Conservation (phyloP, 2,888 invertebrate genomes). For the Philereme vetulata region DNA sequence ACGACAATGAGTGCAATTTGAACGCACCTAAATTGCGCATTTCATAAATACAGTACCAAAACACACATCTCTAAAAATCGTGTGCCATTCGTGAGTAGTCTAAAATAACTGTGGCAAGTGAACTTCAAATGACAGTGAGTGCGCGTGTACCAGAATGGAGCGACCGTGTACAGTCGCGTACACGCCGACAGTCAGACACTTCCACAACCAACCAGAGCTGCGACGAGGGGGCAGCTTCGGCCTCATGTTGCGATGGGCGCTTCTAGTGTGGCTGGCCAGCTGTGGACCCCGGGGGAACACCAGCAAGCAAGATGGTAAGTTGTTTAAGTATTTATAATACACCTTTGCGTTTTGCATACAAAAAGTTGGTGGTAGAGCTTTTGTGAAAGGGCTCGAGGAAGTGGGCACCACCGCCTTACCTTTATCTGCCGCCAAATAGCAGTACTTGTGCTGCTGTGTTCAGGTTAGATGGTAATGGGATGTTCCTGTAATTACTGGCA, state of each 20-base stretch:
- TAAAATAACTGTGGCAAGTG: slow-evolving; percentile 30
- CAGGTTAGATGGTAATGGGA: too few species aligned
- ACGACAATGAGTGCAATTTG: neutral
- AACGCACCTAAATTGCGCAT: too few species aligned
- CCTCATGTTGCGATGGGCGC: slow-evolving; percentile 75
- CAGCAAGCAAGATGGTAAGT: slow-evolving; percentile 78
- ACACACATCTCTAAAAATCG: slow-evolving; percentile 2
- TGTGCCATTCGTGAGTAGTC: slow-evolving; percentile 17
- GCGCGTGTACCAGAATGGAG: slow-evolving; percentile 57
- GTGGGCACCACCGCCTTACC: too few species aligned
- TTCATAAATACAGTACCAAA: neutral
- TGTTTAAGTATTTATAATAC: neutral
- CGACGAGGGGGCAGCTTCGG: slow-evolving; percentile 62
- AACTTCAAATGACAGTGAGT: slow-evolving; percentile 51
- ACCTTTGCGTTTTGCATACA: neutral
- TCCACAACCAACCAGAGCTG: slow-evolving; percentile 78
- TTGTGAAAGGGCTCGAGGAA: too few species aligned
- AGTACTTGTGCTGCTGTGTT: too few species aligned
- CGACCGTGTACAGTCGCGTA: slow-evolving; percentile 52
- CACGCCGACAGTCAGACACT: slow-evolving; percentile 72
- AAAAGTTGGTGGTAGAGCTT: too few species aligned
- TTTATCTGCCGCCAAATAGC: too few species aligned
- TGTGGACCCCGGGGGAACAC: slow-evolving; percentile 75
- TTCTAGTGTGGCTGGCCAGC: slow-evolving; percentile 74
- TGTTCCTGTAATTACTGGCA: too few species aligned